A percentile compares a stretch with the other conserved stretches of the same genome.
These are phyloP conservation scores for Smithornis capensis DNA, from an alignment of 2,113 vertebrate species.

Conservation along the genomic window DNA sequence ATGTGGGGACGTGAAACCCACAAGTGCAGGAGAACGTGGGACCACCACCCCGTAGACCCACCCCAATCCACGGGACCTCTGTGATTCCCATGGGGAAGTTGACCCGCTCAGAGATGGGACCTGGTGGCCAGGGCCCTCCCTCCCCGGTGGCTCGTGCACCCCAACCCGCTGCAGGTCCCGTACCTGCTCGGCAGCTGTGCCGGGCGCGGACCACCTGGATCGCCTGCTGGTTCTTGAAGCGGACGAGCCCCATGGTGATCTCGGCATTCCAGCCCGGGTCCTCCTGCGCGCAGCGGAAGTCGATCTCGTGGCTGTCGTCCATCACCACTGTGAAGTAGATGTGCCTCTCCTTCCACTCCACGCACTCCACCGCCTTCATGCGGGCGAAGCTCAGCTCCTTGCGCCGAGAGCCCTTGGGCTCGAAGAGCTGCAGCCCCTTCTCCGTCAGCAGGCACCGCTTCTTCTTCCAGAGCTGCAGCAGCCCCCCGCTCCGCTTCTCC, in stretches of 20 bases:
- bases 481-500: constrained; percentile 92
- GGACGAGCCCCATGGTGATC: constrained; percentile 90
- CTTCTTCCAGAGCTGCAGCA: constrained; percentile 93
- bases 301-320: constrained; percentile 86
- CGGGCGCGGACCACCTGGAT: constrained; percentile 84
- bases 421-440: constrained; percentile 83
- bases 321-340: constrained; percentile 94
- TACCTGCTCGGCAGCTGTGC: constrained; percentile 75
- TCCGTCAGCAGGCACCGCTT: constrained; percentile 90
- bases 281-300: constrained; percentile 89
- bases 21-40: not conserved
- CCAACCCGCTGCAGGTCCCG: fast-evolving
- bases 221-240: constrained; percentile 90
- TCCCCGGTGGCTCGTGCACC: fast-evolving
- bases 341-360: constrained; percentile 88
- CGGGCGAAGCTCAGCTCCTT: constrained; percentile 88
- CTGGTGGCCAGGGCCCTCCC: fast-evolving
- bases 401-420: constrained; percentile 74
- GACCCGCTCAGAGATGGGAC: fast-evolving
- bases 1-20: not conserved
- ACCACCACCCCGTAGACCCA: not conserved
- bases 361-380: constrained; percentile 92
- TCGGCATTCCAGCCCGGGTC: constrained; percentile 90
- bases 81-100: not conserved
- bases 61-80: not conserved